Conservation (phyloP, 2,113 vertebrate species). For the Burhinus oedicnemus region DNA sequence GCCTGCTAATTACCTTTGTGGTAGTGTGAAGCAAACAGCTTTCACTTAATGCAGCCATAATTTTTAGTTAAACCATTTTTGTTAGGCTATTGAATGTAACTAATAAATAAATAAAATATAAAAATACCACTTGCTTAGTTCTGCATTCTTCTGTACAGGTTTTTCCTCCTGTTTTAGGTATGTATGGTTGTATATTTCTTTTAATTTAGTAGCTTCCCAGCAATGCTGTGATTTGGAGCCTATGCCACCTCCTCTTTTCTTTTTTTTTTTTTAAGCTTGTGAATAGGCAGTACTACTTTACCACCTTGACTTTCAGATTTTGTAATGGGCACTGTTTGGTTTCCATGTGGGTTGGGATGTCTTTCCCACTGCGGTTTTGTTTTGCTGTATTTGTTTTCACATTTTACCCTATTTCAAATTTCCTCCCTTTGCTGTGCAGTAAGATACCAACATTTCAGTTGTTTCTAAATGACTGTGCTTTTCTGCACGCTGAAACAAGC, state of each 20-base stretch:
- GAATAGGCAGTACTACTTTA: neutral
- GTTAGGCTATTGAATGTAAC: neutral
- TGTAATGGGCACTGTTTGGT: neutral
- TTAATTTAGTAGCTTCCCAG: neutral
- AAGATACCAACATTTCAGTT: neutral
- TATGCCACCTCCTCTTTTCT: neutral
- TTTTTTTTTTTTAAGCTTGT: neutral
- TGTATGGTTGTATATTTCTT: accelerated
- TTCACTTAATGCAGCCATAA: neutral
- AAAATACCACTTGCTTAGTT: neutral
- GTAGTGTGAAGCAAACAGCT: neutral
- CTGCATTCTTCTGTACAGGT: neutral
- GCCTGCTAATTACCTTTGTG: neutral
- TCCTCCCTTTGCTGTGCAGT: neutral
- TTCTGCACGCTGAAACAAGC: neutral
- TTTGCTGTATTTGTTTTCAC: neutral
- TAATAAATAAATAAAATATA: neutral
- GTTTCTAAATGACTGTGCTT: neutral
- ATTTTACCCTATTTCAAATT: neutral
- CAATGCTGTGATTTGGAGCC: neutral
- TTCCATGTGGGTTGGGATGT: neutral
- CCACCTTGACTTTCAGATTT: neutral
- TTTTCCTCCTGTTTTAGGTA: neutral
- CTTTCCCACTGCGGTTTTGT: neutral
- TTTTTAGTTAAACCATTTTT: neutral